Evolutionary conservation across 2,113 vertebrate species (phyloP).

Genomic region (Barnardius zonarius): DNA sequence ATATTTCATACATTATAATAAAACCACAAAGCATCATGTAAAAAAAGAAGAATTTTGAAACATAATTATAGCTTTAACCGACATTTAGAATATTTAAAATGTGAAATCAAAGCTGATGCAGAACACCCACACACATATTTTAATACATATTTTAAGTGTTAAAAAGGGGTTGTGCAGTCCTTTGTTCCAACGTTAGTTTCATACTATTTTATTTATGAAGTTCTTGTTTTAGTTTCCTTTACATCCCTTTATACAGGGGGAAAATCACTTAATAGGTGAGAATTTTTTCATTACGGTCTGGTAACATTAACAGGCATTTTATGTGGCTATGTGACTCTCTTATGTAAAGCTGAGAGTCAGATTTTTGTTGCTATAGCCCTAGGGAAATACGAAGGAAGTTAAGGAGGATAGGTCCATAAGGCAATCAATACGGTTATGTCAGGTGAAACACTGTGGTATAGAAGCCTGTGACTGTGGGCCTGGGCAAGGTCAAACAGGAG

Average conservation of each 20-base stretch:
- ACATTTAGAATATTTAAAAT: not conserved
- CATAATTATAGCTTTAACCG: not conserved
- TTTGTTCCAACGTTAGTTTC: not conserved
- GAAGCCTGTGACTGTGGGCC: not conserved
- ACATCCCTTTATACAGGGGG: rapidly evolving
- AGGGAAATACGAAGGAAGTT: not conserved
- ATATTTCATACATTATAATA: not conserved
- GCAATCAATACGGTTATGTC: not conserved
- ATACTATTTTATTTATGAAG: not conserved
- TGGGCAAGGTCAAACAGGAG: not conserved
- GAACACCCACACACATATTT: not conserved
- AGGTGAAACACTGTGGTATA: rapidly evolving
- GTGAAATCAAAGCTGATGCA: not conserved
- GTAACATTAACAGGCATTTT: not conserved
- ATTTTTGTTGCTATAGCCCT: not conserved
- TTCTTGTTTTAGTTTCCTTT: not conserved
- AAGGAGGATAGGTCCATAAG: not conserved
- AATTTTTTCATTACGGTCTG: not conserved
- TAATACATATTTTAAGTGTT: not conserved
- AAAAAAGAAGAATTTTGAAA: not conserved
- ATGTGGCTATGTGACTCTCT: not conserved
- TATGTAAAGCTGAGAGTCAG: not conserved
- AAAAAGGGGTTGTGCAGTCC: not conserved
- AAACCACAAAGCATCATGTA: not conserved
- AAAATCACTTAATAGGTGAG: not conserved